Conservation (phyloP, 2,888 invertebrate species). For the Prenolepis imparis region DNA sequence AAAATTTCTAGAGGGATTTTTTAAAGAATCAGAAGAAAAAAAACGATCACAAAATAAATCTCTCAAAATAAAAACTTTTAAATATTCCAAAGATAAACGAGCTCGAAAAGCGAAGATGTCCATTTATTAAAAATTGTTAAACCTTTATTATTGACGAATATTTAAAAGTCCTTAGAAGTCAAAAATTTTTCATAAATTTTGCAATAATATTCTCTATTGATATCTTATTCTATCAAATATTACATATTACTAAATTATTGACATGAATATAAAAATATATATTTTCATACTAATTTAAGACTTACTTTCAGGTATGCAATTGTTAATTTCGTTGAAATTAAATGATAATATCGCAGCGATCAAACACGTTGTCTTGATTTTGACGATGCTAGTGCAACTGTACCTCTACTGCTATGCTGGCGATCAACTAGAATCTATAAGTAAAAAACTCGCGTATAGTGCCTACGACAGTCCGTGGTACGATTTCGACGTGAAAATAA, state of each 20-base stretch:
- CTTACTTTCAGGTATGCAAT: constrained; percentile 69
- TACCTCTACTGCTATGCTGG: constrained; percentile 79
- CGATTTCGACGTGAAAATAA: constrained; percentile 58
- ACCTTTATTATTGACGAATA: background rate
- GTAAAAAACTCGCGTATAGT: constrained; percentile 67
- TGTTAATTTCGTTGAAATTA: constrained; percentile 71
- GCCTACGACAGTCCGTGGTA: constrained; percentile 76
- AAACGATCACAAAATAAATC: background rate
- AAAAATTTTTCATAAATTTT: background rate
- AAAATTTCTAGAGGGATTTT: too few species aligned
- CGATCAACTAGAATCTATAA: constrained; percentile 73
- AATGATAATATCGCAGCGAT: constrained; percentile 69
- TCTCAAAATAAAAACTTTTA: background rate
- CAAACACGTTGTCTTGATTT: constrained; percentile 72
- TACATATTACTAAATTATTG: background rate
- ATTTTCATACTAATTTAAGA: background rate
- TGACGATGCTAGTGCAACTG: constrained; percentile 75
- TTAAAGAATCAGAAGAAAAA: background rate
- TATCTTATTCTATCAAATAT: background rate
- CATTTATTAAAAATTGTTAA: background rate
- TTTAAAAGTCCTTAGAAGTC: background rate
- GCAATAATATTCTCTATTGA: background rate
- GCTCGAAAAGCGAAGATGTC: background rate
- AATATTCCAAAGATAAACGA: background rate
- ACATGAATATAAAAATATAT: background rate